Conservation (phyloP, 2,888 invertebrate species). For the Notocelia uddmanniana region DNA sequence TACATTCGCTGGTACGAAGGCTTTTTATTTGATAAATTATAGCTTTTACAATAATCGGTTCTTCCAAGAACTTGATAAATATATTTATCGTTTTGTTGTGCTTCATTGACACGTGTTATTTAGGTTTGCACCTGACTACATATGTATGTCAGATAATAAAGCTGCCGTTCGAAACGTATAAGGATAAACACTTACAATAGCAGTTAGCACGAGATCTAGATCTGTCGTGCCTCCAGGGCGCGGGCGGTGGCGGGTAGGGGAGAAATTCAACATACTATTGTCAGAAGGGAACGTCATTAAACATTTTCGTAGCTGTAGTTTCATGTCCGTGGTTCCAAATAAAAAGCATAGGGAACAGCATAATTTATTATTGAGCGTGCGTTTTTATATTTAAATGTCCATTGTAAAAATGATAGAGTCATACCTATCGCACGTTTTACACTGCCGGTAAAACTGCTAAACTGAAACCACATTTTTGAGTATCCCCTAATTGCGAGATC, state of each 20-base stretch:
- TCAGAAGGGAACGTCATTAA: not conserved
- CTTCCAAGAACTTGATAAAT: not conserved
- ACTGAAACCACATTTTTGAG: too few relatives aligned
- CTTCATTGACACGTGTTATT: too few relatives aligned
- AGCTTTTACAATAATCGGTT: not conserved
- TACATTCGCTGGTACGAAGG: not conserved
- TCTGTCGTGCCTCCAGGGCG: not conserved
- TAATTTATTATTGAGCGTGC: too few relatives aligned
- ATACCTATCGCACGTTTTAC: too few relatives aligned
- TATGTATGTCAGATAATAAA: not conserved
- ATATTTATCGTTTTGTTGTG: not conserved
- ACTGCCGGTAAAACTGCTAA: too few relatives aligned
- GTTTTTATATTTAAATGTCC: too few relatives aligned
- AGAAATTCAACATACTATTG: not conserved
- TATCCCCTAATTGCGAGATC: too few relatives aligned
- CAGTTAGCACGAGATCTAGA: constrained; percentile 6
- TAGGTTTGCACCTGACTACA: too few relatives aligned
- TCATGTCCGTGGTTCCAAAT: not conserved
- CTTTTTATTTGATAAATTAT: constrained; percentile 12
- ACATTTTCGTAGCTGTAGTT: too few relatives aligned
- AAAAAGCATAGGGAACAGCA: not conserved
- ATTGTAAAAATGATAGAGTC: too few relatives aligned
- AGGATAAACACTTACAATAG: too few relatives aligned
- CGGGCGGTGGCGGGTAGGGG: not conserved
- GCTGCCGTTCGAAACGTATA: not conserved